Evolutionary conservation across 2,888 invertebrate species (phyloP).

Genomic region (Drosophila nr. medialis): DNA sequence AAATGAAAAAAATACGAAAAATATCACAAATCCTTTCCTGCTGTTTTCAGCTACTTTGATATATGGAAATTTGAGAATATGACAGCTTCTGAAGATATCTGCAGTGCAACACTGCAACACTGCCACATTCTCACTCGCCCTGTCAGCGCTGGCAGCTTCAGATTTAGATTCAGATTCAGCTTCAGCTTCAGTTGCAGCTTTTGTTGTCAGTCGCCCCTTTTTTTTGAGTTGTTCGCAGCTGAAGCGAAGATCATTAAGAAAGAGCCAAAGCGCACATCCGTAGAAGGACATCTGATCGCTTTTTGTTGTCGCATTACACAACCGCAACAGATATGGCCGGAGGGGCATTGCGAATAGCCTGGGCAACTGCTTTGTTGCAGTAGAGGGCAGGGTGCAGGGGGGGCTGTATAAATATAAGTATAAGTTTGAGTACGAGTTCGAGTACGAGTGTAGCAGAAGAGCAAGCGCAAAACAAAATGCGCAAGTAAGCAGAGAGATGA

Average conservation of each 20-base stretch:
- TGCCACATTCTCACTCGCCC: constrained; percentile 10
- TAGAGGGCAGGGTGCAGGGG: background rate
- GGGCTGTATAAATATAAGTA: constrained; percentile 22
- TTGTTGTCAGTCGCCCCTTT: constrained; percentile 11
- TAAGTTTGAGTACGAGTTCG: constrained; percentile 28
- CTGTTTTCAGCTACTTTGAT: constrained; percentile 20
- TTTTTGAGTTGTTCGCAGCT: constrained; percentile 30
- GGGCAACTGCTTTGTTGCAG: background rate
- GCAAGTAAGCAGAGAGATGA: constrained; percentile 53
- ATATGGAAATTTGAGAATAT: constrained; percentile 38
- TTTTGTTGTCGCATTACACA: constrained; percentile 75
- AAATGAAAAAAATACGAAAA: background rate
- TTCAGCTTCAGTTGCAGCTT: constrained; percentile 16
- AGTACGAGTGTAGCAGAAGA: constrained; percentile 17
- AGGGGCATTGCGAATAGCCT: constrained; percentile 4
- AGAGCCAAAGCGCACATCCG: constrained; percentile 79
- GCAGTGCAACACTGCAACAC: constrained; percentile 7
- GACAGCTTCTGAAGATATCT: constrained; percentile 37
- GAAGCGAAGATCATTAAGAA: constrained; percentile 72
- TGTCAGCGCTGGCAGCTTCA: constrained; percentile 23
- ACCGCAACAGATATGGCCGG: constrained; percentile 54
- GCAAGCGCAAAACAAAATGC: constrained; percentile 44
- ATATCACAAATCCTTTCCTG: constrained; percentile 23
- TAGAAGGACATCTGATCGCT: constrained; percentile 83
- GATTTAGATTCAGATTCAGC: background rate